Base-by-base conservation (phyloP, 1,140 invertebrate species). In the Gryllus bimaculatus region DNA sequence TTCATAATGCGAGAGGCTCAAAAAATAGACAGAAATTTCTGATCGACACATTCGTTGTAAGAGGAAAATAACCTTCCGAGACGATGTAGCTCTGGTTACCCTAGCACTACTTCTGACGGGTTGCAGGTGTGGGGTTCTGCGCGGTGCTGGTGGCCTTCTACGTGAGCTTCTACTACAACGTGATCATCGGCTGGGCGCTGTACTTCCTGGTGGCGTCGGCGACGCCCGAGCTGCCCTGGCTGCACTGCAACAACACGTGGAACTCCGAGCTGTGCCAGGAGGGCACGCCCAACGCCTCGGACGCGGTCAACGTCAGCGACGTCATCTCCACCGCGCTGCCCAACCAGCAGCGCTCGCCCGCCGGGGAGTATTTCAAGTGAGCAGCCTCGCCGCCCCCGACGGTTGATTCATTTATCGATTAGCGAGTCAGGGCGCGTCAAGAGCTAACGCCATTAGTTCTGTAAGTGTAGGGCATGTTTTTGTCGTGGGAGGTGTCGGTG, bases 81-180 rank as follows among this genome's bases (percentile, higher is more conserved):
- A 39, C 26, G 26, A 39, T 39, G 26, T 39, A 39, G 26, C 26
- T 1, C 26, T 39, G 26, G 26, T 39, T 39, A 39, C 5, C 5
- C 26, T 1, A 39, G 26, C 26, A 39, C 26, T 39, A 1, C 26
- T 39, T 47, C 8, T 77, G 20, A 73, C 48, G 83, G 77, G 83
- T 84, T 85, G 48, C 86, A 97, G 95, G 96, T 73, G 94, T 96
- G 86, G 87, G 96, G 86, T 84, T 95, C 90, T 89, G 95, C 88
- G 87, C 95, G 78, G 92, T 97, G 39, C 87, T 98, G 80, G 92
- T 98, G 8, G 96, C 96, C 81, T 87, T 96, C 26, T 95, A 96
- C 85, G 95, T 95, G 75, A 93, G 93, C 13, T 94, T 93, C 85
- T 98, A 98, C 85, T 98, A 98, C 87, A 96, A 97, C 83, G 93